These are phyloP conservation scores for Sminthurinus signatus DNA, from an alignment of 1,140 invertebrate genomes.

Conservation along the genomic window DNA sequence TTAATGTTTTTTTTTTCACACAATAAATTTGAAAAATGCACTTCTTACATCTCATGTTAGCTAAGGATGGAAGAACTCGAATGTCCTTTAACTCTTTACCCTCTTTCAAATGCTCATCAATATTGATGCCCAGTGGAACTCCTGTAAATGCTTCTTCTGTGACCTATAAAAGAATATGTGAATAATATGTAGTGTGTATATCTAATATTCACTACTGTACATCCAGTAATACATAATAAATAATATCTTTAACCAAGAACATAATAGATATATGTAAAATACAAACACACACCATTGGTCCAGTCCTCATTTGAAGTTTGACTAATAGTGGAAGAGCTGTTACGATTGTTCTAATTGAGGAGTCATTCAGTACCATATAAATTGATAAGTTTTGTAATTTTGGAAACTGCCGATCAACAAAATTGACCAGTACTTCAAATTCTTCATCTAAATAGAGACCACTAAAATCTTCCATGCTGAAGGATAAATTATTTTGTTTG, in stretches of 20 bases:
- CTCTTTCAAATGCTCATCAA: not conserved
- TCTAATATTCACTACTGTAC: too few species aligned
- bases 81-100: conserved; percentile 1
- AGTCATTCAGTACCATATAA: conserved; percentile 6
- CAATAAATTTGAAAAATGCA: too few species aligned
- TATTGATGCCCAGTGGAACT: not conserved
- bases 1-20: too few species aligned
- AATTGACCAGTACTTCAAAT: conserved; percentile 5
- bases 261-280: too few species aligned
- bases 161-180: too few species aligned
- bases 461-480: conserved; percentile 11
- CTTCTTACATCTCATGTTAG: not conserved
- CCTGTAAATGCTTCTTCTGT: conserved; percentile 8
- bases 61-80: conserved; percentile 4
- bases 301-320: not conserved
- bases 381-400: not conserved
- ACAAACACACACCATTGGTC: not conserved
- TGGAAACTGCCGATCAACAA: conserved; percentile 5
- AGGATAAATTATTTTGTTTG: too few species aligned
- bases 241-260: too few species aligned
- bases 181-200: too few species aligned
- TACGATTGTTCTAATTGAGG: not conserved
- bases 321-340: not conserved
- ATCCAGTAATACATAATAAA: too few species aligned
- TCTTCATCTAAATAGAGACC: conserved; percentile 2